A percentile compares a stretch with the other conserved stretches of the same genome.
phyloP scores from a whole-genome alignment of 2,888 invertebrate genomes.

The Hypolimnas misippus region DNA sequence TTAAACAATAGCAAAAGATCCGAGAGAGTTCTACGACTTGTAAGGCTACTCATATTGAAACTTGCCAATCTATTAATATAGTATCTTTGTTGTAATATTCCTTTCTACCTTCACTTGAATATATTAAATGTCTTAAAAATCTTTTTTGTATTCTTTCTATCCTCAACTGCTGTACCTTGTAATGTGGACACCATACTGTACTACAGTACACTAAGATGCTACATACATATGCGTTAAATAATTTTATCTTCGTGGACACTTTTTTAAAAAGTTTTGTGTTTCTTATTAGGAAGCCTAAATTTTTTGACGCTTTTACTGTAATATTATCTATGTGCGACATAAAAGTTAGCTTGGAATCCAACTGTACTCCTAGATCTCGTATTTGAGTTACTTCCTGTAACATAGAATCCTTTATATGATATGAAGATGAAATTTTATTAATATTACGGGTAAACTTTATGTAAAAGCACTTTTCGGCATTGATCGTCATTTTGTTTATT shows the following conservation, averaged over 20 bases:
- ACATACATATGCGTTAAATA: conserved; percentile 4
- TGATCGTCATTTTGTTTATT: background rate
- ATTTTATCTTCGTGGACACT: background rate
- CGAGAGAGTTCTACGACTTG: no score
- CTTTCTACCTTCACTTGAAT: background rate
- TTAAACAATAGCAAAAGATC: no score
- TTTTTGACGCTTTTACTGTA: background rate
- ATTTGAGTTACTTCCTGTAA: background rate
- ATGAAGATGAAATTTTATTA: background rate
- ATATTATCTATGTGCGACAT: background rate
- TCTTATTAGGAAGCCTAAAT: conserved; percentile 1
- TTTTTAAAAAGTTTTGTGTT: background rate
- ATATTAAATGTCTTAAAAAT: conserved; percentile 2
- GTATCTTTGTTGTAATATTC: no score
- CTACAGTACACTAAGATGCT: conserved; percentile 1
- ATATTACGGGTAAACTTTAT: background rate
- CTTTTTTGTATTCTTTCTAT: conserved; percentile 9
- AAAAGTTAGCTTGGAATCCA: background rate
- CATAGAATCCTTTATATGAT: background rate
- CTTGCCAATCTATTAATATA: no score
- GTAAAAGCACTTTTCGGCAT: background rate
- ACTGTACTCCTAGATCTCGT: background rate
- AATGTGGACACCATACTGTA: conserved; percentile 4
- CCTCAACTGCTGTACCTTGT: background rate
- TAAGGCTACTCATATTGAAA: no score